Conservation (phyloP, 2,797 vertebrate genomes). For the Lagocephalus sceleratus region DNA sequence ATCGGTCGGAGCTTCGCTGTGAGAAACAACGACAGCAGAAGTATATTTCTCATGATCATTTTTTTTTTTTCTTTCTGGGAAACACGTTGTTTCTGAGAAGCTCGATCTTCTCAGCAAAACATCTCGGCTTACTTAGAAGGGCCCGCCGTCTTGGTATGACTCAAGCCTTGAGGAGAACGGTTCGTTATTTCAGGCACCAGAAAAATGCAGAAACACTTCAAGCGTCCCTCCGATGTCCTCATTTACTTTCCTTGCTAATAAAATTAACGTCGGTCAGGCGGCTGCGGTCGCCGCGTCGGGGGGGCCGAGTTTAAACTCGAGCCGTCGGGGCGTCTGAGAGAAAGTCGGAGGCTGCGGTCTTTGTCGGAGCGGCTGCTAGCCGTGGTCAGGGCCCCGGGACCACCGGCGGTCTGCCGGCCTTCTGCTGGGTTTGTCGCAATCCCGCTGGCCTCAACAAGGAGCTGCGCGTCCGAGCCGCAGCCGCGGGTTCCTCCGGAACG, state of each 20-base stretch:
- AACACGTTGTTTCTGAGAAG: conserved; percentile 69
- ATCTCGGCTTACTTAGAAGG: conserved; percentile 29
- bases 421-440: conserved; percentile 40
- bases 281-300: conserved; percentile 40
- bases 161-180: conserved; percentile 24
- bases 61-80: conserved; percentile 79
- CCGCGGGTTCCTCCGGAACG: no score
- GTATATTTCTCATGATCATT: conserved; percentile 50
- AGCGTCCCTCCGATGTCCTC: conserved; percentile 19
- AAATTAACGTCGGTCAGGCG: conserved; percentile 52
- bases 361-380: conserved; percentile 38
- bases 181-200: conserved; percentile 18
- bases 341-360: conserved; percentile 50
- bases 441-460: neutral
- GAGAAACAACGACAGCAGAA: conserved; percentile 61
- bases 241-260: conserved; percentile 32
- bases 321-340: conserved; percentile 32
- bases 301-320: conserved; percentile 27
- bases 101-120: conserved; percentile 36
- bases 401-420: conserved; percentile 30
- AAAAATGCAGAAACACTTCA: conserved; percentile 9
- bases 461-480: neutral
- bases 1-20: conserved; percentile 65
- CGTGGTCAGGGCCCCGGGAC: conserved; percentile 43
- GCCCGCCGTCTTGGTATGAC: conserved; percentile 15